Base-by-base conservation (phyloP, 2,888 invertebrate genomes). In the Minunthozetes semirufus region DNA sequence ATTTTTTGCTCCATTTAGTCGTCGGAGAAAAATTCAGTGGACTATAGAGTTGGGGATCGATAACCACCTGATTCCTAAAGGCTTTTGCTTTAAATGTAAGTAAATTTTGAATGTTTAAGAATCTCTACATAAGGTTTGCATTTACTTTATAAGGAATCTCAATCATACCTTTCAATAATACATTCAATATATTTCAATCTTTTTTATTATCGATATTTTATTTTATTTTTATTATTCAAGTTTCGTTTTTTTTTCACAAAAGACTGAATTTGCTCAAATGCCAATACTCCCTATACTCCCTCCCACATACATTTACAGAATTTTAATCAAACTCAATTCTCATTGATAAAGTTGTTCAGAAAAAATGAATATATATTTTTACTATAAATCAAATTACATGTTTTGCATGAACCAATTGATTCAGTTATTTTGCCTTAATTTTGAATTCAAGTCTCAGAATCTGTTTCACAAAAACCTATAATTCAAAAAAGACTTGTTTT, bases 21-120 rank as follows among this genome's bases (percentile, higher is more conserved):
- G 5, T 29, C 27, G 9, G 11, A 1, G 3, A 61, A n/a, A 17
- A n/a, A 25, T 33, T 17, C 8, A 66, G 19, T 38, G n/a, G 27
- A 17, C 66, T 66, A 66, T 66, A 33, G 4, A n/a, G 0, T 33
- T 6, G n/a, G n/a, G n/a, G n/a, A 66, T 66, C 66, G 38, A 66
- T 66, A 66, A 19, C 38, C 38, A 66, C 66, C 66, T 66, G 66
- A 66, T 66, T 38, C n/a, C 38, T 29, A 33, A 33, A 33, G 33
- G 27, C 25, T 59, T 22, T n/a, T 15, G 13, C 9, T 27, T 13
- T 1, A 9, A 59, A 59, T 53, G n/a, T 53, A n/a, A 53, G 19
- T 19, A 53, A 53, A 53, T 53, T 53, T 48, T 53, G 4, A n/a
- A 53, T 19, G 3, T 5, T n/a, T 53, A 53, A 53, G 19, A 53